Conservation (phyloP, 1,140 invertebrate genomes). For the Pachyrhynchus sulphureomaculatus region DNA sequence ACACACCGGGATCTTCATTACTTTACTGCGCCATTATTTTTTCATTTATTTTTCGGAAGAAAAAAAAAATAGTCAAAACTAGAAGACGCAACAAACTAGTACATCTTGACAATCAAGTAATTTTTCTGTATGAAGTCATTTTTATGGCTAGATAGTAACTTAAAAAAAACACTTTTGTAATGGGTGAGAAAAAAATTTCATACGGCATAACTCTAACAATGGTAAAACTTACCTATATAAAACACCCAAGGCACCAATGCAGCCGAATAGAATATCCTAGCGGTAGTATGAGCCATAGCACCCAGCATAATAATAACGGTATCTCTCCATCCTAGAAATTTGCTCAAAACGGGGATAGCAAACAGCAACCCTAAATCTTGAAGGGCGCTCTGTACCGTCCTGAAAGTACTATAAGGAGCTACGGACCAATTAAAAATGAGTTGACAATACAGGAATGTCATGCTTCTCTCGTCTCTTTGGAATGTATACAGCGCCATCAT, state of each 20-base stretch:
- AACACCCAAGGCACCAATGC: slow-evolving; percentile 57
- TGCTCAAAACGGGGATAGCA: slow-evolving; percentile 68
- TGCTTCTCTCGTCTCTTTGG: slow-evolving; percentile 72
- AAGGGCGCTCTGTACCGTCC: slow-evolving; percentile 66
- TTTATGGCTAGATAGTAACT: no score
- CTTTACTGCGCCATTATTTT: no score
- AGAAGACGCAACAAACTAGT: no score
- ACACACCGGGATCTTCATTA: no score
- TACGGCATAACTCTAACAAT: no score
- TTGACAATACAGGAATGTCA: slow-evolving; percentile 67
- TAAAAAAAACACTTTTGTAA: no score
- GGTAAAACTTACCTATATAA: slow-evolving; percentile 62
- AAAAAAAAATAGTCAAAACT: no score
- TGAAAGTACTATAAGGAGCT: slow-evolving; percentile 57
- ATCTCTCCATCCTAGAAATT: slow-evolving; percentile 63
- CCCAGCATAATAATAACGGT: slow-evolving; percentile 72
- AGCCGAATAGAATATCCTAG: slow-evolving; percentile 65
- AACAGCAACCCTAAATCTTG: slow-evolving; percentile 67
- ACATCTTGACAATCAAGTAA: no score
- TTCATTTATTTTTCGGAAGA: no score
- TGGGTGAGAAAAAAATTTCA: no score
- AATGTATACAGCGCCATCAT: slow-evolving; percentile 76
- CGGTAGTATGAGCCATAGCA: slow-evolving; percentile 64
- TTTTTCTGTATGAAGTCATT: no score
- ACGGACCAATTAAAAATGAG: slow-evolving; percentile 68